These are phyloP conservation scores for Rhea americana DNA, from an alignment of 2,113 vertebrate genomes.

Conservation along the genomic window DNA sequence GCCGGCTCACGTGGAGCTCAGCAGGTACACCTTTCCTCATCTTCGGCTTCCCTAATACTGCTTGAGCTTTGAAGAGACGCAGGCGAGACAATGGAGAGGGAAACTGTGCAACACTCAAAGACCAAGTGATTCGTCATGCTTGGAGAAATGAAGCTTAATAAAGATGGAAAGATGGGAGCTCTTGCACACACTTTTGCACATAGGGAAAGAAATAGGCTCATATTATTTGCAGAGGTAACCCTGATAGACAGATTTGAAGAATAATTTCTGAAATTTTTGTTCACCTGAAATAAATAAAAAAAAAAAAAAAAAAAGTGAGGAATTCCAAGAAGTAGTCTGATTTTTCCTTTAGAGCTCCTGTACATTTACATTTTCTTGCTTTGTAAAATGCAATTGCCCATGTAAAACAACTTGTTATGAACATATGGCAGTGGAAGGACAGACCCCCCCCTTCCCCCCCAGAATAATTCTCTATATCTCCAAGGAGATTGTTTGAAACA, in stretches of 20 bases:
- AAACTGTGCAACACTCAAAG: neutral
- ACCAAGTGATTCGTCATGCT: neutral
- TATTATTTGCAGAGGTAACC: neutral
- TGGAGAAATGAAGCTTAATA: neutral
- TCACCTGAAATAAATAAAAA: neutral
- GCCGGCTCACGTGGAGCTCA: neutral
- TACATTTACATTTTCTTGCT: constrained; percentile 1
- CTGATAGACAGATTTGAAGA: neutral
- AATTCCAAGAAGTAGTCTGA: neutral
- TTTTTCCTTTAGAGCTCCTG: neutral
- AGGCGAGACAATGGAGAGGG: neutral
- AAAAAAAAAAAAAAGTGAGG: neutral
- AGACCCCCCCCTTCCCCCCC: neutral
- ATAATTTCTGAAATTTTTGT: neutral
- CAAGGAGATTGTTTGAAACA: neutral
- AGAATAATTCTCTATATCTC: neutral
- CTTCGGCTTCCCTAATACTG: neutral
- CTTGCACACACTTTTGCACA: neutral
- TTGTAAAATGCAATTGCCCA: constrained; percentile 34
- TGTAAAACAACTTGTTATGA: constrained; percentile 49
- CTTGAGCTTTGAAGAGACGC: neutral
- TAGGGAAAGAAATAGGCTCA: neutral
- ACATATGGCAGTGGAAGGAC: constrained; percentile 25
- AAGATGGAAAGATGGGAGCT: neutral
- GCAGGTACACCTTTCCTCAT: neutral